These are phyloP conservation scores for Sarcophaga caerulescens DNA, from an alignment of 2,888 invertebrate genomes.

Conservation along the genomic window DNA sequence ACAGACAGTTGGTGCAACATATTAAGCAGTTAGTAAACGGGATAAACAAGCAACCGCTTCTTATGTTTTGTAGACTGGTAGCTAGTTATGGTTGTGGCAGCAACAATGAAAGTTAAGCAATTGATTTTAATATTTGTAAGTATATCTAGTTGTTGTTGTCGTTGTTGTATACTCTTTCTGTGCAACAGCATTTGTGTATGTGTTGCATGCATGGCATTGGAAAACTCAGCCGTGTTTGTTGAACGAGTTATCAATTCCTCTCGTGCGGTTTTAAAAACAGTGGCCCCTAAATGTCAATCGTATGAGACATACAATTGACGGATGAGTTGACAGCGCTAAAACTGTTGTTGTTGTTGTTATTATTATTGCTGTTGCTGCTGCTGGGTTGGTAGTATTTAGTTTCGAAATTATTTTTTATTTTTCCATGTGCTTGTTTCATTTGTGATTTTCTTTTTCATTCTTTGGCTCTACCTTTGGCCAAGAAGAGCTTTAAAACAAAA, in stretches of 20 bases:
- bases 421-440: not conserved
- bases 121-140: constrained; percentile 48
- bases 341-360: constrained; percentile 74
- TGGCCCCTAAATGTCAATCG: constrained; percentile 78
- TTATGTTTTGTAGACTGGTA: not conserved
- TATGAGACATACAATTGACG: constrained; percentile 79
- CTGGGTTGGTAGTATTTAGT: constrained; percentile 25
- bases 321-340: constrained; percentile 80
- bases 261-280: constrained; percentile 67
- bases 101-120: constrained; percentile 59
- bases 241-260: constrained; percentile 53
- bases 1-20: constrained; percentile 24
- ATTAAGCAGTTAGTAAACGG: constrained; percentile 18
- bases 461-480: constrained; percentile 20
- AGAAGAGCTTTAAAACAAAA: constrained; percentile 9
- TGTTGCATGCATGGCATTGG: not conserved
- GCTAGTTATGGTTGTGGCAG: constrained; percentile 13
- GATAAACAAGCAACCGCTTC: constrained; percentile 10
- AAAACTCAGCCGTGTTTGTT: constrained; percentile 37
- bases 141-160: constrained; percentile 1
- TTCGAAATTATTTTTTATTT: constrained; percentile 49
- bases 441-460: not conserved
- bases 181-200: not conserved
- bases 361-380: constrained; percentile 72
- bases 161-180: not conserved